Conservation (phyloP, 2,113 vertebrate genomes). For the Silurus meridionalis region DNA sequence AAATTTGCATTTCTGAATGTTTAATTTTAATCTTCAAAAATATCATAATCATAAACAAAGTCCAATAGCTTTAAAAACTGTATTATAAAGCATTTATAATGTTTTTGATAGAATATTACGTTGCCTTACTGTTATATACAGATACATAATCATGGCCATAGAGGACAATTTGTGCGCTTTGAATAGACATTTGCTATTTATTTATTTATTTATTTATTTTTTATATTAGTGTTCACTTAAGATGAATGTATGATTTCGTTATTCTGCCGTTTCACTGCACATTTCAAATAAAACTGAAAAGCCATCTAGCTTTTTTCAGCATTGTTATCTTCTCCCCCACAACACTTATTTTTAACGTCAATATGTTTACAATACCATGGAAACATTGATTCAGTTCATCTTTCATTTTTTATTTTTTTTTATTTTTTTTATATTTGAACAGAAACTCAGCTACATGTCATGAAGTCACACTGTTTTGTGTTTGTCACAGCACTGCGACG, state of each 20-base stretch:
- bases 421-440: not conserved
- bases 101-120: not conserved
- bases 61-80: not conserved
- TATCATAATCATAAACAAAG: not conserved
- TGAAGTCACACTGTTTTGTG: not conserved
- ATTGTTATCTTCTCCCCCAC: not conserved
- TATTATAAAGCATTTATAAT: not conserved
- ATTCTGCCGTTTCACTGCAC: not conserved
- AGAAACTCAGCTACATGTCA: not conserved
- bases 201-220: too few species aligned
- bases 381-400: not conserved
- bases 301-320: not conserved
- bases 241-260: not conserved
- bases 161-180: not conserved
- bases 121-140: not conserved
- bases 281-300: not conserved
- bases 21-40: not conserved
- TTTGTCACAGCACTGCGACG: constrained; percentile 41
- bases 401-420: not conserved
- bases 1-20: not conserved
- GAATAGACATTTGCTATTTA: too few species aligned
- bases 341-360: not conserved
- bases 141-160: not conserved
- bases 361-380: not conserved
- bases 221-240: not conserved